phyloP scores from a whole-genome alignment of 2,113 vertebrate species.

The Pelodiscus sinensis region DNA sequence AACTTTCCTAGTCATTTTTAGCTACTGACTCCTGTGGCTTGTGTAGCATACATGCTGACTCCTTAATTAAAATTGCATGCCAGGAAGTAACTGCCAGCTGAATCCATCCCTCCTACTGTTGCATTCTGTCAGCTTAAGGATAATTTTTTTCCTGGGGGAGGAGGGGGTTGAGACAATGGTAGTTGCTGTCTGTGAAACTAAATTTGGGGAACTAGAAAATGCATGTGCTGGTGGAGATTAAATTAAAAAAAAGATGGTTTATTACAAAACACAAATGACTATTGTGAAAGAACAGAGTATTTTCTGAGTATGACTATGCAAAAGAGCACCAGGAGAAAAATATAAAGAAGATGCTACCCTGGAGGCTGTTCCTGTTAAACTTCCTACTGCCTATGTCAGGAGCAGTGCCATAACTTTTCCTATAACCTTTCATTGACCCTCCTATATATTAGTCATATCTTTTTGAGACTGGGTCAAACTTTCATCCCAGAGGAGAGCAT shows the following conservation, averaged over 20 bases:
- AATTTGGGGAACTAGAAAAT: conserved; percentile 36
- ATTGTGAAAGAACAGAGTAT: background rate
- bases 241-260: background rate
- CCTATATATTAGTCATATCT: background rate
- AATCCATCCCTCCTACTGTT: conserved; percentile 74
- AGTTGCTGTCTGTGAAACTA: conserved; percentile 46
- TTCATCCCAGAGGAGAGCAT: background rate
- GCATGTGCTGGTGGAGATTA: background rate
- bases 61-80: conserved; percentile 79
- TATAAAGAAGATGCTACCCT: background rate
- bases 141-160: background rate
- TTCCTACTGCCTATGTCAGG: background rate
- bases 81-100: conserved; percentile 76
- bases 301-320: background rate
- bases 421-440: background rate
- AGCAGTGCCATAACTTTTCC: background rate
- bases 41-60: conserved; percentile 74
- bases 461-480: background rate
- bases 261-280: background rate
- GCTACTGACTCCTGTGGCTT: conserved; percentile 71
- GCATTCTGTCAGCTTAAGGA: conserved; percentile 72
- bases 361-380: background rate
- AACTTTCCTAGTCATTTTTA: conserved; percentile 65
- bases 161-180: conserved; percentile 7
- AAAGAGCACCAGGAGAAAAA: background rate